These are phyloP conservation scores for Rafetus swinhoei DNA, from an alignment of 2,113 vertebrate genomes.

Conservation along the genomic window DNA sequence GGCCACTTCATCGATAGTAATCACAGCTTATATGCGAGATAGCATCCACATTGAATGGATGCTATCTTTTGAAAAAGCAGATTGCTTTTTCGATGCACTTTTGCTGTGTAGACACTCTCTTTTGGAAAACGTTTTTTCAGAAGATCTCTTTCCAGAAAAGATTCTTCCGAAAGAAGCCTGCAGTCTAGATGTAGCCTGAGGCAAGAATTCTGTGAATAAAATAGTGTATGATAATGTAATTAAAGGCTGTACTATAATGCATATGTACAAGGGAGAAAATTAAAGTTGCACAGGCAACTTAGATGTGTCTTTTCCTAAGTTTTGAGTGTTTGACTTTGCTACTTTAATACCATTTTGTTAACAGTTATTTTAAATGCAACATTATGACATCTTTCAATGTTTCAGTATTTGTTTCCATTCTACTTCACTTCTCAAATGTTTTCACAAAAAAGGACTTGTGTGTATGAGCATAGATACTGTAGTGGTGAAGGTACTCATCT, in stretches of 20 bases:
- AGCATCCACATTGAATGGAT: no score
- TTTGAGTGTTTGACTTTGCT: neutral
- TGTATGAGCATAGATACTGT: neutral
- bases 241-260: neutral
- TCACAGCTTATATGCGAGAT: no score
- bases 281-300: neutral
- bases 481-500: neutral
- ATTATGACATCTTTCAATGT: neutral
- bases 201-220: neutral
- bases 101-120: no score
- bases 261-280: neutral
- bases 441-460: neutral
- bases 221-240: neutral
- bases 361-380: fast-evolving
- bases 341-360: neutral
- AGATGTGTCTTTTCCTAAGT: neutral
- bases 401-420: neutral
- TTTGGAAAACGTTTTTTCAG: no score
- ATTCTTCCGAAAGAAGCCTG: no score
- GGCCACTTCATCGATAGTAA: no score
- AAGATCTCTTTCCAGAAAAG: no score
- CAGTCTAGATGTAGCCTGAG: neutral
- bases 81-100: no score
- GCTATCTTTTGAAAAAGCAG: no score
- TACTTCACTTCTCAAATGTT: neutral